These are phyloP conservation scores for Cryptotis parvus DNA, from an alignment of 2,113 vertebrate genomes.

Conservation along the genomic window DNA sequence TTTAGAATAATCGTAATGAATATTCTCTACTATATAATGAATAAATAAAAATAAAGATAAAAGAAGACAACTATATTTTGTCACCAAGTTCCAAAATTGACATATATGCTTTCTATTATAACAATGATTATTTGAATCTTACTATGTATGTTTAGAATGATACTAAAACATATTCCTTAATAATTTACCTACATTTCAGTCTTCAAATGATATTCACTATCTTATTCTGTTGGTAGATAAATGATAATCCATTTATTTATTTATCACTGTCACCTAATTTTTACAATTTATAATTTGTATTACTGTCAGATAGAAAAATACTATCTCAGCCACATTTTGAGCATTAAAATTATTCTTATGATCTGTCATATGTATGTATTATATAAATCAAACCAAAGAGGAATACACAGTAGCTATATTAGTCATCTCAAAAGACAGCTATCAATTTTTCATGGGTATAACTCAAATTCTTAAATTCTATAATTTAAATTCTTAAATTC, in stretches of 20 bases:
- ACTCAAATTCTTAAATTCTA: conserved; percentile 85
- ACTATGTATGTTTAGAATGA: not conserved
- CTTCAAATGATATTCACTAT: conserved; percentile 59
- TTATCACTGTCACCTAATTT: conserved; percentile 26
- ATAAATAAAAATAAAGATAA: conserved; percentile 66
- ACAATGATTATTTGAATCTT: conserved; percentile 64
- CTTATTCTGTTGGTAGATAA: conserved; percentile 67
- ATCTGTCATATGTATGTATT: conserved; percentile 78
- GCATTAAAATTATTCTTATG: conserved; percentile 84
- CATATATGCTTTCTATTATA: conserved; percentile 67
- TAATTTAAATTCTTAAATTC: conserved; percentile 86
- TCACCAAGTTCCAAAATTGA: conserved; percentile 70
- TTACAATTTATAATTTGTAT: conserved; percentile 53
- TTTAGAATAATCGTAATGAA: conserved; percentile 58
- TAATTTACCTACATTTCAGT: conserved; percentile 69
- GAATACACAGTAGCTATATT: conserved; percentile 81
- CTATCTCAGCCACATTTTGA: conserved; percentile 64
- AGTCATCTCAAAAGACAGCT: conserved; percentile 84
- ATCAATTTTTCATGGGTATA: conserved; percentile 84
- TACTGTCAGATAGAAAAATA: conserved; percentile 67
- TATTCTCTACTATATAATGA: not conserved
- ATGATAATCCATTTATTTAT: conserved; percentile 47
- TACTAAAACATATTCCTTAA: conserved; percentile 44
- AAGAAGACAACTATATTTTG: conserved; percentile 62
- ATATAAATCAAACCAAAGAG: conserved; percentile 82